Base-by-base conservation (phyloP, 92 coral and sea anemone species). In the Meandrina meandrites region DNA sequence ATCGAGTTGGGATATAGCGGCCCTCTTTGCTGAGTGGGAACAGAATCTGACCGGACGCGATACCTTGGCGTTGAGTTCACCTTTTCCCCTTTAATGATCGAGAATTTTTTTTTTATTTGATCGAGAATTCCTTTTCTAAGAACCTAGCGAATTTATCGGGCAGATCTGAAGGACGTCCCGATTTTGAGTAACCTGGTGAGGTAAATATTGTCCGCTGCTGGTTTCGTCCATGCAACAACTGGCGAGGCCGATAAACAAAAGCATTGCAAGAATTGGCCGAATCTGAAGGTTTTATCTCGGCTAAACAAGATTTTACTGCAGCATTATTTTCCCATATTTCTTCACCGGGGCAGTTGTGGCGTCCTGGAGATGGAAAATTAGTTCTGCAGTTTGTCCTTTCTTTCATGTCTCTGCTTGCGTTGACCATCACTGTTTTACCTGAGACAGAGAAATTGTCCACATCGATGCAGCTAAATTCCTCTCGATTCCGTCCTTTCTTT, bases 101-200 rank as follows among this genome's bases (percentile, higher is more conserved):
- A n/a, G n/a, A n/a, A n/a, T n/a, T n/a, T n/a, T n/a, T n/a, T n/a
- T n/a, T n/a, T n/a, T n/a, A n/a, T n/a, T n/a, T n/a, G n/a, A n/a
- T n/a, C n/a, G n/a, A 84, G 80, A 73, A 54, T 36, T 84, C 87
- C 87, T 15, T 56, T 54, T 75, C 80, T 74, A 54, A 35, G 7
- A 84, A 84, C 17, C n/a, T 27, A 4, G 71, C 34, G 19, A 84
- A 28, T 27, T 74, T 74, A 11, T 72, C 58, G 3, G 75, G 18
- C n/a, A 82, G 76, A 36, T 54, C 70, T 42, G 27, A 21, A 42
- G 21, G 47, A 48, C 68, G 31, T 8, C 22, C 66, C 21, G 64
- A 80, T 1, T 54, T 64, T 69, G 78, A 40, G 19, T 27, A 32
- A 12, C 21, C 42, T 15, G 76, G 76, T 0, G 76, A 36, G 27